A percentile compares a stretch with the other conserved stretches of the same genome.
phyloP scores from a whole-genome alignment of 2,113 vertebrate genomes.

The Anolis carolinensis region DNA sequence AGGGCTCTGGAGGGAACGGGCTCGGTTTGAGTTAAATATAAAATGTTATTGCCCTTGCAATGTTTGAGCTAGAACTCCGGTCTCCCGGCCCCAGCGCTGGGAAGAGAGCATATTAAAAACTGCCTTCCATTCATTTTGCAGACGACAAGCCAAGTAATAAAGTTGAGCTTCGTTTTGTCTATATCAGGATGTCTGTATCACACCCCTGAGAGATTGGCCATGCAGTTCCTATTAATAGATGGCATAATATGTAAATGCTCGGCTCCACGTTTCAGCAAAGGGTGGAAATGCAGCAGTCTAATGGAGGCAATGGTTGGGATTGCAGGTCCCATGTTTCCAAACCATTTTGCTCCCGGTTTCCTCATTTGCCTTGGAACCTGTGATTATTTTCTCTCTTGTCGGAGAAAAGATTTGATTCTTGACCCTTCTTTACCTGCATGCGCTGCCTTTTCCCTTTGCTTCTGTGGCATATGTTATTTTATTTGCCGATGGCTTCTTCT shows the following conservation, averaged over 20 bases:
- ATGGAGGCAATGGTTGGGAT: neutral
- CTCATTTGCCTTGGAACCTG: neutral
- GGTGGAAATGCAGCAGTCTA: neutral
- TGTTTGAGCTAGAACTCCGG: constrained; percentile 54
- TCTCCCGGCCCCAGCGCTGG: constrained; percentile 52
- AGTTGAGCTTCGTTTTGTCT: constrained; percentile 45
- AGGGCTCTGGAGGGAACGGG: constrained; percentile 34
- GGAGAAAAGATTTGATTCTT: neutral
- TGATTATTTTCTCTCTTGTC: constrained; percentile 31
- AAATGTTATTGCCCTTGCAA: constrained; percentile 68
- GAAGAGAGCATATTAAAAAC: constrained; percentile 67
- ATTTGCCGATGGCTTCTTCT: constrained; percentile 5
- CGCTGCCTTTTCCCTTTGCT: constrained; percentile 10
- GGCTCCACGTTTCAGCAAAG: neutral
- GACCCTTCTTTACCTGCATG: neutral
- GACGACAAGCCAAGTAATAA: constrained; percentile 54
- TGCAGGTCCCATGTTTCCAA: neutral
- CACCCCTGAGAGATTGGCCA: constrained; percentile 37
- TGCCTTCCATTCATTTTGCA: constrained; percentile 59
- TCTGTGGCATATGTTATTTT: neutral
- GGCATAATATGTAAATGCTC: neutral
- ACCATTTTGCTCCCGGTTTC: neutral
- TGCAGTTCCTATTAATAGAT: constrained; percentile 28
- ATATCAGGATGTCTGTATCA: constrained; percentile 16
- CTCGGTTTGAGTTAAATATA: constrained; percentile 63